Evolutionary conservation across 1,140 invertebrate genomes (phyloP), one percentile per base, ranked within the genome.

Genomic region (Mamestra configurata): DNA sequence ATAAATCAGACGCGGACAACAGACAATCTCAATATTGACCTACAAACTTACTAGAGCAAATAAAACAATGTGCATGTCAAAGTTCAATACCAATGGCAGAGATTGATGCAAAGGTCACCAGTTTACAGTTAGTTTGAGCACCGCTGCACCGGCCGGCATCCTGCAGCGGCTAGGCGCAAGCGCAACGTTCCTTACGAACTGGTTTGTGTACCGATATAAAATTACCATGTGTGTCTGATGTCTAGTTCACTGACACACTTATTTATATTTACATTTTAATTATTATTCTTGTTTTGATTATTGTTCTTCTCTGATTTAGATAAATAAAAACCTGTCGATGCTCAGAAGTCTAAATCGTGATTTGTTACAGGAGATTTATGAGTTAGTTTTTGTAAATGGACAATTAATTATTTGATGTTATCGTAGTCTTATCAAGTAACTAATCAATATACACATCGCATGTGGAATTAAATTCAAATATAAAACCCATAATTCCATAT

Each of bases 171-270:
- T 73, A 73, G 18, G 51, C 43, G 5, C 15, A 61, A 7, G 57
- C 57, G 49, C 71, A 61, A n/a, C 46, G 37, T 43, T 64, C 55
- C 40, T 49, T 43, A 27, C 40, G n/a, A 83, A 83, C 82, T 59
- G 82, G 82, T 83, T 83, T 83, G 4, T 78, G 43, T 61, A 22
- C 77, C 40, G 18, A 75, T 79, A 80, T 80, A 82, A 75, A 81
- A 79, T 81, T 77, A 77, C 79, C 78, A 66, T 82, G 80, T 72
- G 79, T 76, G 68, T 70, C 64, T 78, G 51, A 61, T 82, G 73
- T 80, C 83, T 82, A 82, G 83, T 84, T 82, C 71, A 80, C 72
- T 84, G 83, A 82, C 83, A 84, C 77, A 82, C 70, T 84, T 61
- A 40, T 61, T 22, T 24, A 31, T 46, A 46, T 64, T 43, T 31